Evolutionary conservation across 1,140 invertebrate species (phyloP).

Genomic region (Dendrolimus punctatus): DNA sequence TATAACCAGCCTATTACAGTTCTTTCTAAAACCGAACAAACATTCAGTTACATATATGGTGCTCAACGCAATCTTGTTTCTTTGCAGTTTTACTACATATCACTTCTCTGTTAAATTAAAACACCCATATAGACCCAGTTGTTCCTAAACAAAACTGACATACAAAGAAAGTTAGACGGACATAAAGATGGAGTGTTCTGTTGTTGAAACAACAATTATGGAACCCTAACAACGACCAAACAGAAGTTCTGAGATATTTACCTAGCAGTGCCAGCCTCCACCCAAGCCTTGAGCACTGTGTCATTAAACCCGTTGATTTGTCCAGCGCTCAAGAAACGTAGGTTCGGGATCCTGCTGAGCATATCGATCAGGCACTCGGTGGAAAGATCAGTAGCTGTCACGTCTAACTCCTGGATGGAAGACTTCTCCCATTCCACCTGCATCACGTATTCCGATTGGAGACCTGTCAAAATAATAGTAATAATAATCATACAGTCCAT

Average conservation of each 20-base stretch:
- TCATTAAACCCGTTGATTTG: constrained; percentile 98
- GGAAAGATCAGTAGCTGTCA: constrained; percentile 96
- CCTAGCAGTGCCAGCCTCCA: constrained; percentile 88
- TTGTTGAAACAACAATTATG: no score
- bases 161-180: no score
- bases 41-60: no score
- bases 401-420: constrained; percentile 93
- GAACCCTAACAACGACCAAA: not conserved
- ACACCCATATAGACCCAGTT: no score
- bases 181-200: no score
- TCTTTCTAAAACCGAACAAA: no score
- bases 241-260: constrained; percentile 12
- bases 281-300: constrained; percentile 90
- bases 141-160: no score
- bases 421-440: constrained; percentile 99
- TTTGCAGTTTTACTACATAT: no score
- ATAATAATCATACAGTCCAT: no score
- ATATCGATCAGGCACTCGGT: constrained; percentile 95
- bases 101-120: no score
- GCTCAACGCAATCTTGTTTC: no score
- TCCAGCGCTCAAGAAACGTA: constrained; percentile 94
- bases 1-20: no score
- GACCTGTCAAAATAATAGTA: constrained; percentile 76
- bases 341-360: constrained; percentile 87
- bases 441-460: constrained; percentile 93